Conservation (phyloP, 2,113 vertebrate species). For the Patagioenas fasciata region DNA sequence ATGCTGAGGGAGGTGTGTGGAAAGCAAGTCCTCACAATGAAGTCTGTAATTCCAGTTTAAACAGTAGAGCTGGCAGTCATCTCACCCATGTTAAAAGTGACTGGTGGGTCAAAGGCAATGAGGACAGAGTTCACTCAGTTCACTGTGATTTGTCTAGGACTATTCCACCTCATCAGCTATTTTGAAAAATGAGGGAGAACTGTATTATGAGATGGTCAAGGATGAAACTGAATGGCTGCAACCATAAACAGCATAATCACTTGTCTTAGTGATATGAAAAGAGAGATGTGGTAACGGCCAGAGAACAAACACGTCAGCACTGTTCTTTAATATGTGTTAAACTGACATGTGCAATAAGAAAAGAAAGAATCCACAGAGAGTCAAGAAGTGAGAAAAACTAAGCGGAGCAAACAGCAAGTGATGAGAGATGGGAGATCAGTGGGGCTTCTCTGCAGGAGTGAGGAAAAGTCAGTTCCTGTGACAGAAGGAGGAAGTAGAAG, state of each 20-base stretch:
- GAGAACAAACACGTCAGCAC: not conserved
- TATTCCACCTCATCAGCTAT: not conserved
- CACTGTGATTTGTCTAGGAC: not conserved
- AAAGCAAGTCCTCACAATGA: not conserved
- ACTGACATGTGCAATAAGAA: rapidly evolving
- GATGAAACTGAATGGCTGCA: not conserved
- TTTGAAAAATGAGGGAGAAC: not conserved
- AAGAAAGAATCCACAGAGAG: rapidly evolving
- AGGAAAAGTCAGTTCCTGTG: not conserved
- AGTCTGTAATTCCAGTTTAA: not conserved
- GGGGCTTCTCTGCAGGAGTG: not conserved
- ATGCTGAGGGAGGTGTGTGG: not conserved
- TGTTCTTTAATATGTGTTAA: not conserved
- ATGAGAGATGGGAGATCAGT: not conserved
- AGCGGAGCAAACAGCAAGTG: not conserved
- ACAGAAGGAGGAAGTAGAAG: not conserved
- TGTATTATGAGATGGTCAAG: not conserved
- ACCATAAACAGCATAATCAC: not conserved
- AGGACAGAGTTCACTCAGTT: not conserved
- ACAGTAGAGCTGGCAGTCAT: not conserved
- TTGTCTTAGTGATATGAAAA: not conserved
- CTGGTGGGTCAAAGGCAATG: not conserved
- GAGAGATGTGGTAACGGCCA: not conserved
- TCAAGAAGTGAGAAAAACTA: not conserved
- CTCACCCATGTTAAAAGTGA: rapidly evolving